Evolutionary conservation across 2,113 vertebrate genomes (phyloP).

Genomic region (Nothobranchius kuhntae): DNA sequence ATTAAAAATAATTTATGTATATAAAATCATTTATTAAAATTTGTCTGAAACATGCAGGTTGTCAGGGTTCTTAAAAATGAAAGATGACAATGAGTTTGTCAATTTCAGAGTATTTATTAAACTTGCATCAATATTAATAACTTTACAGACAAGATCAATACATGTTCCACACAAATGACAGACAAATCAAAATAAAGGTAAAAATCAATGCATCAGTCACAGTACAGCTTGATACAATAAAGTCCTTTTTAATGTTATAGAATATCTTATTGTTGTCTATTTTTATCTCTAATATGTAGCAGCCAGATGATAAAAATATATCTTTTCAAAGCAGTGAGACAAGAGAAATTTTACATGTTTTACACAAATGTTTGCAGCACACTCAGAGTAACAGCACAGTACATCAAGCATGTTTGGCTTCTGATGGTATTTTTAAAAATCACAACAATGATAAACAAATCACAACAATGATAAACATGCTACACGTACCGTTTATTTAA

Average conservation of each 20-base stretch:
- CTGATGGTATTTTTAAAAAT: constrained; percentile 27
- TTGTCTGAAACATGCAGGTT: too few relatives aligned
- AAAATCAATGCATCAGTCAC: constrained; percentile 15
- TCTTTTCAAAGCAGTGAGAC: neutral
- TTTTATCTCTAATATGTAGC: neutral
- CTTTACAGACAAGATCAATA: constrained; percentile 39
- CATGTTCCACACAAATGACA: constrained; percentile 1
- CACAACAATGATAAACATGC: constrained; percentile 52
- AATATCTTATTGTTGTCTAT: constrained; percentile 8
- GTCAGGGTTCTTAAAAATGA: neutral
- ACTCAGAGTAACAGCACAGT: constrained; percentile 54
- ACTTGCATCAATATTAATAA: constrained; percentile 34
- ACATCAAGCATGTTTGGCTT: constrained; percentile 38
- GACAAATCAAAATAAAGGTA: constrained; percentile 27
- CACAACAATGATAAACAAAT: too few relatives aligned
- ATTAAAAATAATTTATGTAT: too few relatives aligned
- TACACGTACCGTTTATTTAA: constrained; percentile 34
- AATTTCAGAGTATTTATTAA: constrained; percentile 30
- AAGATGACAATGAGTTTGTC: constrained; percentile 15
- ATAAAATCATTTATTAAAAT: too few relatives aligned
- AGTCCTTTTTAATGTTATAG: constrained; percentile 12
- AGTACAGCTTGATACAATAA: constrained; percentile 19
- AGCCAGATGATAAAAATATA: neutral
- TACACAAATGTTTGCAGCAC: constrained; percentile 39
- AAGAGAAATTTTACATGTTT: neutral